phyloP scores from a whole-genome alignment of 2,113 vertebrate species.

The Asarcornis scutulata region DNA sequence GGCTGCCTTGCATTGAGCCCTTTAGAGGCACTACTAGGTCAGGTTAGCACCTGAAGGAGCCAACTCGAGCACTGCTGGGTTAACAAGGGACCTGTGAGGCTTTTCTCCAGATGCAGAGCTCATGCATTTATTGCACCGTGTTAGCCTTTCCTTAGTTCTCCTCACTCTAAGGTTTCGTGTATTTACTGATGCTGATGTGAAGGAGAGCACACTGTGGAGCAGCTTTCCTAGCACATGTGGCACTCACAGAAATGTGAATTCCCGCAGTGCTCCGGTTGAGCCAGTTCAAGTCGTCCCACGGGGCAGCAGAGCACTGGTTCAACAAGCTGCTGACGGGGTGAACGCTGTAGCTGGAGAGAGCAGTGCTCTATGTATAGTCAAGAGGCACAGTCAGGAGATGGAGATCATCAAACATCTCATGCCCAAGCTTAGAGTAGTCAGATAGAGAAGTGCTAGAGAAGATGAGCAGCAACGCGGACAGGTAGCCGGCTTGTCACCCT shows the following conservation, averaged over 20 bases:
- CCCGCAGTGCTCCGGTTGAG: not conserved
- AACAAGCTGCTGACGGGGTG: not conserved
- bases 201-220: not conserved
- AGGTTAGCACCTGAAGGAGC: not conserved
- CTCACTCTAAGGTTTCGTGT: not conserved
- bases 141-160: not conserved
- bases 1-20: not conserved
- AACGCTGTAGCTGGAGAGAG: not conserved
- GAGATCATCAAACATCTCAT: not conserved
- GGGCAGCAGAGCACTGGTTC: not conserved
- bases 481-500: constrained; percentile 41
- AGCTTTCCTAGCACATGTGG: not conserved
- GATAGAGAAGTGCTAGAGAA: not conserved
- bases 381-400: not conserved
- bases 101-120: not conserved
- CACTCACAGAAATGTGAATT: not conserved
- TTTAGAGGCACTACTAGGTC: not conserved
- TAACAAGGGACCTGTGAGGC: not conserved
- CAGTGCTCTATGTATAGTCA: not conserved
- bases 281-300: not conserved
- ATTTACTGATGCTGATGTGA: not conserved
- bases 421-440: not conserved
- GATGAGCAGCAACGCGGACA: not conserved
- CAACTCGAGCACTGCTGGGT: not conserved
- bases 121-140: not conserved